A percentile compares a stretch with the other conserved stretches of the same genome.
phyloP scores from a whole-genome alignment of 2,797 vertebrate species.

The Amazona ochrocephala region DNA sequence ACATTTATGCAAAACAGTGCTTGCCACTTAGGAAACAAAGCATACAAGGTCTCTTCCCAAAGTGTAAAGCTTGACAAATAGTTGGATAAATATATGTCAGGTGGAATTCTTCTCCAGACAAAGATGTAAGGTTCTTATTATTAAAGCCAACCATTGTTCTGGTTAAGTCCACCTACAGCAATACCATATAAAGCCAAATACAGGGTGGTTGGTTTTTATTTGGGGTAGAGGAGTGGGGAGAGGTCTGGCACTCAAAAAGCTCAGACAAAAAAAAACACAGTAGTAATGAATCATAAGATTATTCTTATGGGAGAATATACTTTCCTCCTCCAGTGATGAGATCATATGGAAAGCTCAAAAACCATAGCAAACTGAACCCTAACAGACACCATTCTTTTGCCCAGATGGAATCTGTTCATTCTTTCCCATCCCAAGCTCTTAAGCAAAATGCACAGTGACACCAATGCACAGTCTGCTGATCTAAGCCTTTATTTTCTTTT shows the following conservation, averaged over 20 bases:
- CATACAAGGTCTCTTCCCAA: not conserved
- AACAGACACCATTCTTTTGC: not conserved
- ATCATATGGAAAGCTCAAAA: slow-evolving; percentile 57
- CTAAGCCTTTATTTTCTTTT: not conserved
- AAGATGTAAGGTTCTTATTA: slow-evolving; percentile 7
- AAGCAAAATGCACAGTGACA: slow-evolving; percentile 1
- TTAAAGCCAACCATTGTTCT: slow-evolving; percentile 44
- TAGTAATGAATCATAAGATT: slow-evolving; percentile 68
- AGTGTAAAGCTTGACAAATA: slow-evolving; percentile 25
- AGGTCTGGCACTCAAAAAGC: slow-evolving; percentile 62
- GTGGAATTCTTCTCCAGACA: slow-evolving; percentile 23
- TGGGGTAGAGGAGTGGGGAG: slow-evolving; percentile 39
- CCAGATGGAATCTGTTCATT: slow-evolving; percentile 39
- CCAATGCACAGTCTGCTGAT: slow-evolving; percentile 21
- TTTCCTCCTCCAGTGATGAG: slow-evolving; percentile 67
- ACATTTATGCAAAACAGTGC: not conserved
- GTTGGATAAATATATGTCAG: not conserved
- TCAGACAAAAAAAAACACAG: slow-evolving; percentile 45
- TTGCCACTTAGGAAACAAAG: not conserved
- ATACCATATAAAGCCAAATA: slow-evolving; percentile 52
- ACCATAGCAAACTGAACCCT: slow-evolving; percentile 31
- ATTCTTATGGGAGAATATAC: slow-evolving; percentile 61
- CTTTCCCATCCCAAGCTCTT: slow-evolving; percentile 40
- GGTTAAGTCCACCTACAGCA: slow-evolving; percentile 38
- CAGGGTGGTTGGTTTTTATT: slow-evolving; percentile 36